Percentiles rank a stretch among this genome's conserved stretches.
Conservation (phyloP, 2,888 invertebrate genomes). For the Eustalomyia histrio region DNA sequence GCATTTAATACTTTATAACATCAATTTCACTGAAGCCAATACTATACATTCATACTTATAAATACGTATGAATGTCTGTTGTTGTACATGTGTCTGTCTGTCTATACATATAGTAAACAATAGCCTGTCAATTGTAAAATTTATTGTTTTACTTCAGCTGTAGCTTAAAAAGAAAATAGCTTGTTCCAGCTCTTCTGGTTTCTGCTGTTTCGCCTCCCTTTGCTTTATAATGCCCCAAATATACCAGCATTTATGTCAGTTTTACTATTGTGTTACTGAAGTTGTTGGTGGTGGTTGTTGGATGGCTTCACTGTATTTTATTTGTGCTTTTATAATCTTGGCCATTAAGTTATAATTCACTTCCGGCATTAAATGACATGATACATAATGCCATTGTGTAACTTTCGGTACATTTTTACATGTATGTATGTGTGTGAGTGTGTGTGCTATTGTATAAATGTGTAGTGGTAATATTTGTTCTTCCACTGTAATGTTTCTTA, state of each 20-base stretch:
- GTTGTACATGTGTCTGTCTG: conserved; percentile 21
- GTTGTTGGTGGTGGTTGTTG: conserved; percentile 16
- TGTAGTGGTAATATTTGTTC: background rate
- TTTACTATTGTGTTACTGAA: conserved; percentile 16
- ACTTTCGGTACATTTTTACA: conserved; percentile 25
- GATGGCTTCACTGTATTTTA: background rate
- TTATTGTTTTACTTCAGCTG: conserved; percentile 41
- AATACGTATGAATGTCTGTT: background rate
- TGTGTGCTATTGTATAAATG: background rate
- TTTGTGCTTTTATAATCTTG: conserved; percentile 62
- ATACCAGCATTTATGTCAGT: background rate
- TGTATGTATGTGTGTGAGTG: background rate
- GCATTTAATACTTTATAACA: background rate
- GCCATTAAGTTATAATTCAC: conserved; percentile 69
- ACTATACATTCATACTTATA: background rate
- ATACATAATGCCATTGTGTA: conserved; percentile 63
- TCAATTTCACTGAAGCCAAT: conserved; percentile 5
- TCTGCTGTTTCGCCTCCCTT: background rate
- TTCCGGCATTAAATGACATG: conserved; percentile 67
- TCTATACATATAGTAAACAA: conserved; percentile 57
- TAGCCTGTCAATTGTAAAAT: conserved; percentile 57
- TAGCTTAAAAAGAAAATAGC: conserved; percentile 23
- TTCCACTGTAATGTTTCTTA: conserved; percentile 27
- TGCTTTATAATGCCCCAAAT: background rate
- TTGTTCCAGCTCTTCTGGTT: background rate